Evolutionary conservation across 2,888 invertebrate genomes (phyloP), one percentile per base, ranked within the genome.

Genomic region (Xestia c-nigrum): DNA sequence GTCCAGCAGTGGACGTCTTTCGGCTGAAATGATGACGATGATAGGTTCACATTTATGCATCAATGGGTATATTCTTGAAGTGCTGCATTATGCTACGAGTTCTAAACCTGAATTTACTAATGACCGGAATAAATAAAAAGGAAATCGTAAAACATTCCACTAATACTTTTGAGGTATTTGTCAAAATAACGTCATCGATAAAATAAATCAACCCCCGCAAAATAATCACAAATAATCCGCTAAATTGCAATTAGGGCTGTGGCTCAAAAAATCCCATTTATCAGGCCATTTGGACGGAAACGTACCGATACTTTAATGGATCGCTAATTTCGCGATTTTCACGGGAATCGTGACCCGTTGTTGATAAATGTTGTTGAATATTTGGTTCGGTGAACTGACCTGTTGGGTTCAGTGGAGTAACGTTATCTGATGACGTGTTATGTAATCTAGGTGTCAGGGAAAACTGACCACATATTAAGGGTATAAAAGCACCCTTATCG

Each of bases 271-370:
- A 38, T 1, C 14, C 57, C 70, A 71, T 80, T 81, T 63, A 76
- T 67, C 80, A 76, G 50, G 21, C 63, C 24, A 21, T 46, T 67
- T 40, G 50, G 40, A 43, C 47, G 66, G 66, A 81, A 71, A 52
- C 38, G 50, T 38, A 52, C 61, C 70, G 70, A 67, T 80, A 69
- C 55, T 80, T 80, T 80, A 81, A 75, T 67, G 70, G 80, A 46
- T 67, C 66, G 80, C 61, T 81, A 81, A 75, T 81, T 80, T 81
- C 52, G 19, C 43, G 50, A 71, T 66, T 81, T 81, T 81, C 52
- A 43, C 55, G 50, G 50, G 38, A 80, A 65, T 80, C 52, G n/a
- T 52, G 52, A 74, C 5, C n/a, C 66, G 47, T 67, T 81, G 66
- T 74, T 67, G 57, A 61, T 63, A 57, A 66, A 81, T 63, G 38